Conservation (phyloP, 2,113 vertebrate species). For the Tragelaphus imberbis region DNA sequence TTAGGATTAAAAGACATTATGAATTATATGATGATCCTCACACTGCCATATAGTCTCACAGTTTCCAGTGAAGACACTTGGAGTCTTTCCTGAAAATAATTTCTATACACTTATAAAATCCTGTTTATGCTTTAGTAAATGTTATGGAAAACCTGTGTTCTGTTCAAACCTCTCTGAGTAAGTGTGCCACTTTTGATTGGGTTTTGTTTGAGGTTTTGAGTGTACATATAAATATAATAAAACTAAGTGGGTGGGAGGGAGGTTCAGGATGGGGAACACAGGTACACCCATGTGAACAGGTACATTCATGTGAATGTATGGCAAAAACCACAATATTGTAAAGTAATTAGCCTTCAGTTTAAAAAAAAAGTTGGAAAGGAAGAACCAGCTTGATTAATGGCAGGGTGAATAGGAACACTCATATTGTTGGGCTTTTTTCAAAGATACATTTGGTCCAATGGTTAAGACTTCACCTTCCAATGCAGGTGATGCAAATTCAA, state of each 20-base stretch:
- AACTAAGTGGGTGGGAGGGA: neutral
- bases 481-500: neutral
- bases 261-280: neutral
- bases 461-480: neutral
- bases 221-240: neutral
- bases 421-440: neutral
- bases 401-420: neutral
- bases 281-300: neutral
- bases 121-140: neutral
- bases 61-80: neutral
- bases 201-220: neutral
- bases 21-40: neutral
- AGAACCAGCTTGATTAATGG: neutral
- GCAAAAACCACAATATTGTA: neutral
- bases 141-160: neutral
- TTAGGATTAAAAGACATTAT: neutral
- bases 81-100: neutral
- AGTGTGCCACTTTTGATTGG: neutral
- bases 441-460: neutral
- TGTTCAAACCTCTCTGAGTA: neutral
- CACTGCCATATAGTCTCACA: neutral
- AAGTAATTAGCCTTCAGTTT: neutral
- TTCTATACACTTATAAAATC: neutral
- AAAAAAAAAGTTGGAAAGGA: neutral
- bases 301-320: neutral